phyloP scores from a whole-genome alignment of 2,113 vertebrate species.

The Crotalus viridis region DNA sequence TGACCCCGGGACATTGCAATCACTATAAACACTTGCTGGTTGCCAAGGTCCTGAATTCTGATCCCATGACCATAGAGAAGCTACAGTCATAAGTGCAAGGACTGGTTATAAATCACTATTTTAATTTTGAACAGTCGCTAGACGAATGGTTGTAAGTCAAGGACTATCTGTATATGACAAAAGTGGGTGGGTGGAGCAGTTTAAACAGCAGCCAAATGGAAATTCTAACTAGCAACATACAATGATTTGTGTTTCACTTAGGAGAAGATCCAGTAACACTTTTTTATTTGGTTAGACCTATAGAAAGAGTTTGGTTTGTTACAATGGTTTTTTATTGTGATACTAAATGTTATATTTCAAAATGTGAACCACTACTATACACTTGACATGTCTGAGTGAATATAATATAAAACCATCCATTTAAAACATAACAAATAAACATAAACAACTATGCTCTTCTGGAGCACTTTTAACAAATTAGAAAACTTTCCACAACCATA shows the following conservation, averaged over 20 bases:
- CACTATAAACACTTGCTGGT: too few relatives aligned
- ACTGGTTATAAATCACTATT: background rate
- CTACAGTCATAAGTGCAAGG: background rate
- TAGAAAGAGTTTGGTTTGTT: background rate
- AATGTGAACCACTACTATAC: too few relatives aligned
- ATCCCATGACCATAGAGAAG: background rate
- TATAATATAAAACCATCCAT: background rate
- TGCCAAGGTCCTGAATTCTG: too few relatives aligned
- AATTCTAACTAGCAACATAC: background rate
- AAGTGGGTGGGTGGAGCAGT: background rate
- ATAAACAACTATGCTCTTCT: background rate
- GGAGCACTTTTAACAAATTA: background rate
- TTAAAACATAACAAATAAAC: background rate
- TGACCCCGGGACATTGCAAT: too few relatives aligned
- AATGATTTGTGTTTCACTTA: background rate
- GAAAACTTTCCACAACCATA: background rate
- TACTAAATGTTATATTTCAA: background rate
- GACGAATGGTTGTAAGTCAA: background rate
- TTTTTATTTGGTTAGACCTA: background rate
- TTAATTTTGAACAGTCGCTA: background rate
- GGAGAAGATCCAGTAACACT: background rate
- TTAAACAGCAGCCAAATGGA: background rate
- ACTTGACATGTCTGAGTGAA: background rate
- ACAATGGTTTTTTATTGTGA: background rate
- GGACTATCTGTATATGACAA: too few relatives aligned